A percentile compares a stretch with the other conserved stretches of the same genome.
Evolutionary conservation across 1,140 invertebrate species (phyloP).

Genomic region (Leguminivora glycinivorella): DNA sequence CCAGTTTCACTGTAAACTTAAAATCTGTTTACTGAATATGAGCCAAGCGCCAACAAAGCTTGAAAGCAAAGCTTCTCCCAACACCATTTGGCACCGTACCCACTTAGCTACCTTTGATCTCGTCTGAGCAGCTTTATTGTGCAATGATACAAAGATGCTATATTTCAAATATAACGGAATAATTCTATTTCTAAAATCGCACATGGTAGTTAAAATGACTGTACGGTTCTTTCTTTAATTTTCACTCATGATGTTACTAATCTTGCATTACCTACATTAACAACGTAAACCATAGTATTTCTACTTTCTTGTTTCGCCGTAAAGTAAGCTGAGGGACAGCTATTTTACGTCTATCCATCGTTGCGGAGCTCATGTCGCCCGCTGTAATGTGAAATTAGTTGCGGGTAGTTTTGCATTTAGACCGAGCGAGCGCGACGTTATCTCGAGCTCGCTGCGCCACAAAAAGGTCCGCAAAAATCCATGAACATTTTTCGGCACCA

Average conservation of each 20-base stretch:
- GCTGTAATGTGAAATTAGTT: constrained; percentile 29
- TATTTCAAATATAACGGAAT: not conserved
- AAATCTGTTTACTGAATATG: constrained; percentile 28
- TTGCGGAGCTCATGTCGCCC: constrained; percentile 12
- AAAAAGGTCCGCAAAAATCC: constrained; percentile 37
- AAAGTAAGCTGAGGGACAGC: constrained; percentile 12
- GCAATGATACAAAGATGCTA: not conserved
- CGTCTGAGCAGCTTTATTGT: constrained; percentile 2
- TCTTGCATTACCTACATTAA: too few species aligned
- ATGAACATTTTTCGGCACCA: constrained; percentile 39
- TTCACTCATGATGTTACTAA: too few species aligned
- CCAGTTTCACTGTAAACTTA: constrained; percentile 9
- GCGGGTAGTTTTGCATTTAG: constrained; percentile 39
- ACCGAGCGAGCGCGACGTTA: constrained; percentile 38
- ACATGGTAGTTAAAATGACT: too few species aligned
- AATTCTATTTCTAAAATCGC: too few species aligned
- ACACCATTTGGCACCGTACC: constrained; percentile 25
- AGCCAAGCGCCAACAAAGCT: constrained; percentile 20
- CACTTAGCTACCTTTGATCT: constrained; percentile 20
- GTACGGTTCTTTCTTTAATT: too few species aligned
- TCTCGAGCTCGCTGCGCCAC: constrained; percentile 35
- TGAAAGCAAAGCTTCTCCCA: constrained; percentile 1
- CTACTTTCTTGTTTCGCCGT: not conserved
- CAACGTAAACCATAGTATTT: not conserved
- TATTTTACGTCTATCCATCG: not conserved